phyloP scores from a whole-genome alignment of 2,113 vertebrate genomes.

The Cottus gobio region DNA sequence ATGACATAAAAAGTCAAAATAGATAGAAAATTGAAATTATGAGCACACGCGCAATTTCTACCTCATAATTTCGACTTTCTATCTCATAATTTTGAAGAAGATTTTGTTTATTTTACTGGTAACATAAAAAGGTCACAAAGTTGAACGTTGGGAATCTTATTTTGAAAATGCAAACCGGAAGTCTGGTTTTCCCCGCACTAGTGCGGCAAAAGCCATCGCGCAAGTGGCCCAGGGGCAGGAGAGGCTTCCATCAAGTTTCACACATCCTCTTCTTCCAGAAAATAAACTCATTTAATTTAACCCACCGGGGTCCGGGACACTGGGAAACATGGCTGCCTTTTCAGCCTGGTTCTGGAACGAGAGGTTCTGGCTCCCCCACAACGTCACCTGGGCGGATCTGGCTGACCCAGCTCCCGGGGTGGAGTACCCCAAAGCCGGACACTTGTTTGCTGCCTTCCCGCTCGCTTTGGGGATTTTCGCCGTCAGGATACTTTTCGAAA shows the following conservation, averaged over 20 bases:
- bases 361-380: slow-evolving; percentile 95
- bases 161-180: slow-evolving; percentile 11
- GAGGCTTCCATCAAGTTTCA: slow-evolving; percentile 4
- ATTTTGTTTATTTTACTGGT: too few species aligned
- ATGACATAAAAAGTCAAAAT: too few species aligned
- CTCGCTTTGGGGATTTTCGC: slow-evolving; percentile 89
- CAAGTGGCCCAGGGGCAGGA: background rate
- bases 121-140: too few species aligned
- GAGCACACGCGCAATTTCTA: too few species aligned
- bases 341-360: slow-evolving; percentile 97
- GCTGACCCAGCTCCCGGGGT: slow-evolving; percentile 85
- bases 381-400: slow-evolving; percentile 96
- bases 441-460: slow-evolving; percentile 89
- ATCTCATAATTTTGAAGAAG: too few species aligned
- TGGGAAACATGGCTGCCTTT: slow-evolving; percentile 82
- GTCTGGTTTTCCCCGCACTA: rapidly evolving
- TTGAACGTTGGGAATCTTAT: background rate
- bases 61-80: too few species aligned
- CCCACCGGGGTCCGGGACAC: slow-evolving; percentile 4
- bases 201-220: slow-evolving; percentile 26
- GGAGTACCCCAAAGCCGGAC: slow-evolving; percentile 87
- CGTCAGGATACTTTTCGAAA: slow-evolving; percentile 92
- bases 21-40: too few species aligned
- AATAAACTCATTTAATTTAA: background rate
- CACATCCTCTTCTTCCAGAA: background rate